Conservation (phyloP, 2,888 invertebrate species). For the Rosalia funebris region DNA sequence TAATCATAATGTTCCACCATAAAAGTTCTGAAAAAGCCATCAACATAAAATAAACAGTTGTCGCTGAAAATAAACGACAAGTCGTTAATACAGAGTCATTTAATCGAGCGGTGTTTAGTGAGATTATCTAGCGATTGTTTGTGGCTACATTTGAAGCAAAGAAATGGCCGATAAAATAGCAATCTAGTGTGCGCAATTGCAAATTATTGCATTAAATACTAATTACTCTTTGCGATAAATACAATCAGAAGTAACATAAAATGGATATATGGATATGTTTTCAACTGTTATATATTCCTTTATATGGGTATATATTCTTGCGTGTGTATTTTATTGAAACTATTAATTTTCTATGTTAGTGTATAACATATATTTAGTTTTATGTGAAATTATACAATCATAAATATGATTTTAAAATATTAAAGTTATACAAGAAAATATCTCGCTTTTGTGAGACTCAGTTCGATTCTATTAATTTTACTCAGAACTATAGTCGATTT, state of each 20-base stretch:
- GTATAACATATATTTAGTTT: too few species aligned
- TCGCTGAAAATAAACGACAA: slow-evolving; percentile 20
- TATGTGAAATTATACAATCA: too few species aligned
- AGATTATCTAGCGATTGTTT: slow-evolving; percentile 17
- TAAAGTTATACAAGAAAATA: too few species aligned
- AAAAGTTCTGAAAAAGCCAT: slow-evolving; percentile 19
- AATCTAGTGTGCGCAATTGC: slow-evolving; percentile 6
- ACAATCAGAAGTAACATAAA: background rate
- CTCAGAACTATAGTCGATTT: too few species aligned
- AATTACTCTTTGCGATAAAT: slow-evolving; percentile 13
- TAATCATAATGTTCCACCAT: slow-evolving; percentile 5
- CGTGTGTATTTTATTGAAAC: too few species aligned
- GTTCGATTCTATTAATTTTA: too few species aligned
- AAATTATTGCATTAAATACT: slow-evolving; percentile 13
- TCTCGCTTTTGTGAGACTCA: too few species aligned
- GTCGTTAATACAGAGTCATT: slow-evolving; percentile 18
- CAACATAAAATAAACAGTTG: slow-evolving; percentile 16
- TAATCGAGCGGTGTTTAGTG: slow-evolving; percentile 13
- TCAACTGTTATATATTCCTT: background rate
- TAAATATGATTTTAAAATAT: too few species aligned
- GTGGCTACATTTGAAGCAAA: slow-evolving; percentile 16
- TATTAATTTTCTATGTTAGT: too few species aligned
- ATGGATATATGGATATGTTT: background rate
- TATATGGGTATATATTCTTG: too few species aligned
- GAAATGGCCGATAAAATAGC: slow-evolving; percentile 12